phyloP scores from a whole-genome alignment of 2,888 invertebrate genomes.

The Cephus sareptanus region DNA sequence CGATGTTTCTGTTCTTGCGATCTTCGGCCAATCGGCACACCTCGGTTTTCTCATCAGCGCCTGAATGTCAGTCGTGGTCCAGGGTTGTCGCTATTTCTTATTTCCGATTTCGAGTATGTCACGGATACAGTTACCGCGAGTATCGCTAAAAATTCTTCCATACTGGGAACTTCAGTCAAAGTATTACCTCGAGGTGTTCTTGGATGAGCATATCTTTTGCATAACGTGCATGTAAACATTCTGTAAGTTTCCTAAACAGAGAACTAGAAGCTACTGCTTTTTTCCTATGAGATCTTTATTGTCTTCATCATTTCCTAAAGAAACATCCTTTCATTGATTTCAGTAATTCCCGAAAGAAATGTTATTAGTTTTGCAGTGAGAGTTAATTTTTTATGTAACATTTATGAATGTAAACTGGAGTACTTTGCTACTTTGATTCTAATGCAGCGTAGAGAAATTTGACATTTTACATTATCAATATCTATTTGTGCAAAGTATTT shows the following conservation, averaged over 20 bases:
- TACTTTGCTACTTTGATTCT: background rate
- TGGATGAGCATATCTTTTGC: background rate
- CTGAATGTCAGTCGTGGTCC: slow-evolving; percentile 2
- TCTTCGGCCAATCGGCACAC: slow-evolving; percentile 34
- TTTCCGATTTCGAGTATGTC: background rate
- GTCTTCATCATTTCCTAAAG: background rate
- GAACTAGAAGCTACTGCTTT: background rate
- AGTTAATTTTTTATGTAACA: background rate
- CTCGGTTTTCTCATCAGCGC: slow-evolving; percentile 27
- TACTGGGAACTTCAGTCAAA: background rate
- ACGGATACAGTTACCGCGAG: background rate
- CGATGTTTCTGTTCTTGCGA: slow-evolving; percentile 31
- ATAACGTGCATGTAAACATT: background rate
- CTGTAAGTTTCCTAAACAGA: background rate
- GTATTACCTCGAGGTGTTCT: background rate
- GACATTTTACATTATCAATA: background rate
- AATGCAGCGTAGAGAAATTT: background rate
- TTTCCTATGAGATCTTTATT: background rate
- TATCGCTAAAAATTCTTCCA: background rate
- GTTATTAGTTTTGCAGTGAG: background rate
- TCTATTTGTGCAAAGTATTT: background rate
- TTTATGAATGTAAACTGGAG: background rate
- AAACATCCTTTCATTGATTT: background rate
- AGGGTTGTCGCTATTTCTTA: background rate
- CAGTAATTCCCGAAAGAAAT: background rate